A percentile compares a stretch with the other conserved stretches of the same genome.
Evolutionary conservation across 2,113 vertebrate genomes (phyloP).

Genomic region (Pseudonaja textilis): DNA sequence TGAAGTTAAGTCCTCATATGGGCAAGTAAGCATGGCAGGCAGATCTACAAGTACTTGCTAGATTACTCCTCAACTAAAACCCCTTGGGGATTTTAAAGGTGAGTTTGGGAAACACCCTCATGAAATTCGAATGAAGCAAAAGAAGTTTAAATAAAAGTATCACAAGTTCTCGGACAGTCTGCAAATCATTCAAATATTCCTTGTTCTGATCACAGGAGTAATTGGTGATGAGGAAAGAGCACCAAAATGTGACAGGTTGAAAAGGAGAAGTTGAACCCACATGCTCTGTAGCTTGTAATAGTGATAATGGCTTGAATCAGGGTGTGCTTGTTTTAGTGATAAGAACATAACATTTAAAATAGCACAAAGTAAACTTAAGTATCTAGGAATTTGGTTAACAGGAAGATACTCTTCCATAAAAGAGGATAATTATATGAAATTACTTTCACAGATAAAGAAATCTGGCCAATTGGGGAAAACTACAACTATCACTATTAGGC

Average conservation of each 20-base stretch:
- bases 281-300: constrained; percentile 23
- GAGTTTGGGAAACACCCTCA: not conserved
- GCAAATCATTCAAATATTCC: not conserved
- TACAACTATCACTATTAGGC: too few relatives aligned
- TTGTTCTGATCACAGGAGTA: constrained; percentile 8
- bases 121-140: not conserved
- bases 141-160: not conserved
- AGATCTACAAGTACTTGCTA: not conserved
- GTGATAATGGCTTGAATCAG: constrained; percentile 11
- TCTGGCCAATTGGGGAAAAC: too few relatives aligned
- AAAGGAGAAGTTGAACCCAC: constrained; percentile 1
- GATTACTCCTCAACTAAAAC: not conserved
- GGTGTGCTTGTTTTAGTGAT: not conserved
- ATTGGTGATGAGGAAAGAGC: not conserved
- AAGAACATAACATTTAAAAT: constrained; percentile 16
- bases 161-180: not conserved
- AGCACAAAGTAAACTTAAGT: too few relatives aligned
- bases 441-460: too few relatives aligned
- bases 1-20: not conserved
- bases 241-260: constrained; percentile 10
- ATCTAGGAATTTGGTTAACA: too few relatives aligned
- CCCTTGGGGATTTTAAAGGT: not conserved
- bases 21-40: not conserved
- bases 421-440: too few relatives aligned
- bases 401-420: too few relatives aligned